Base-by-base conservation (phyloP, 1,140 invertebrate species). In the Magallana ariakensis region DNA sequence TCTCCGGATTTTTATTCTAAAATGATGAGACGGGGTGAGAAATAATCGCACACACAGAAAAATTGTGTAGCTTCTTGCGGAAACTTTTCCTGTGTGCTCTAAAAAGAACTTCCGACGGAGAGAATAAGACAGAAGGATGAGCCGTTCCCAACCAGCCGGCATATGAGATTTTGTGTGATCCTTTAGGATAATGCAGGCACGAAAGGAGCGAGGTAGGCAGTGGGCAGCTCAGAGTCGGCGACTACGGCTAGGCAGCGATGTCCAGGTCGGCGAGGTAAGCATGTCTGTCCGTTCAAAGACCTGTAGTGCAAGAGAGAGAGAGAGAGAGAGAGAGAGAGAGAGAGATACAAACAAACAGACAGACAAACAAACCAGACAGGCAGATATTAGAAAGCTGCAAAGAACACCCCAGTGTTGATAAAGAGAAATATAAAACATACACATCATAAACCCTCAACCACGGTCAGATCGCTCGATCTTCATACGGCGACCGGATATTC, bases 201-300 rank as follows among this genome's bases (percentile, higher is more conserved):
- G 66, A 26, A 33, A 13, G 22, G 66, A 75, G 22, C 19, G 22
- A 10, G 22, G 22, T 75, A 22, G 13, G 66, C 19, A 70, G n/a
- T 75, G 66, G 66, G 10, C 66, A 26, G 66, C 66, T 19, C 10
- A 75, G 22, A 75, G 22, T 75, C 66, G 66, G 22, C 66, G 33
- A 75, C 9, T 75, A 3, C 66, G 66, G 66, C 66, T 75, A 19
- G 19, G 66, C 66, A 75, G 66, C 66, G 33, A 75, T 26, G 13
- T 26, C 22, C 66, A 75, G 22, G 22, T 75, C 15, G 66, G 15
- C 66, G 66, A 75, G 66, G 66, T 75, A 75, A 26, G 66, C 66
- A 5, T 46, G 33, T 46, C 33, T 46, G 33, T 46, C 33, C 33
- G 33, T 2, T 46, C 33, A 46, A n/a, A n/a, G n/a, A n/a, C n/a